A percentile compares a stretch with the other conserved stretches of the same genome.
phyloP scores from a whole-genome alignment of 2,797 vertebrate species.

The Poeciliopsis paucimaculata region DNA sequence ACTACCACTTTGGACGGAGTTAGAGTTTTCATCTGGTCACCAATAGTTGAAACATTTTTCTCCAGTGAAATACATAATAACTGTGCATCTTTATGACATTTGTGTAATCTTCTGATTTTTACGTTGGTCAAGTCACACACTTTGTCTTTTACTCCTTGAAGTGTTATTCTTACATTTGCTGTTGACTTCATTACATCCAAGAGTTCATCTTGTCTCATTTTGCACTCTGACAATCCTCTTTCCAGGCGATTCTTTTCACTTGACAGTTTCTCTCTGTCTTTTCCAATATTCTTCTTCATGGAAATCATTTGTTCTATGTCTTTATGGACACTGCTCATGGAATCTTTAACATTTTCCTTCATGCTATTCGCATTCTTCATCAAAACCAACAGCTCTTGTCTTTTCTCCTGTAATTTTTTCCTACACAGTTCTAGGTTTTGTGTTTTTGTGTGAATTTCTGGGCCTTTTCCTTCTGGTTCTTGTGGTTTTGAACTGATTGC shows the following conservation, averaged over 20 bases:
- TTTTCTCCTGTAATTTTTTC: not conserved
- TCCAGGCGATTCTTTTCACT: slow-evolving; percentile 7
- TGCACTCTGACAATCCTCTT: not conserved
- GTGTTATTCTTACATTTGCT: not conserved
- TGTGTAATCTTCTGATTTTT: not conserved
- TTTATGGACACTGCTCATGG: not conserved
- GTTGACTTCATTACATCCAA: not conserved
- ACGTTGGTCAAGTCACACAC: not conserved
- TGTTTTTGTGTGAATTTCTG: not conserved
- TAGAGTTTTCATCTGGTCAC: not conserved
- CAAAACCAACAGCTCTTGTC: slow-evolving; percentile 5
- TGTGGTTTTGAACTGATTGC: not conserved
- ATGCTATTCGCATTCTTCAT: not conserved
- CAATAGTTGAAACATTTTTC: not conserved
- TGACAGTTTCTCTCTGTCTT: not conserved
- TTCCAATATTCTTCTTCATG: not conserved
- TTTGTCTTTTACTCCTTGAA: not conserved
- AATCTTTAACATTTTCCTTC: slow-evolving; percentile 6
- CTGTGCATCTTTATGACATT: not conserved
- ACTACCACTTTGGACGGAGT: not conserved
- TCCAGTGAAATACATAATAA: not conserved
- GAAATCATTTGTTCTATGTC: not conserved
- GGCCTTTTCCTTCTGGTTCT: slow-evolving; percentile 1
- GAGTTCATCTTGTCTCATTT: not conserved
- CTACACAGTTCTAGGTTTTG: not conserved